Percentiles rank a stretch among this genome's conserved stretches.
Conservation (phyloP, 2,797 vertebrate genomes). For the Cichlasoma orientale region DNA sequence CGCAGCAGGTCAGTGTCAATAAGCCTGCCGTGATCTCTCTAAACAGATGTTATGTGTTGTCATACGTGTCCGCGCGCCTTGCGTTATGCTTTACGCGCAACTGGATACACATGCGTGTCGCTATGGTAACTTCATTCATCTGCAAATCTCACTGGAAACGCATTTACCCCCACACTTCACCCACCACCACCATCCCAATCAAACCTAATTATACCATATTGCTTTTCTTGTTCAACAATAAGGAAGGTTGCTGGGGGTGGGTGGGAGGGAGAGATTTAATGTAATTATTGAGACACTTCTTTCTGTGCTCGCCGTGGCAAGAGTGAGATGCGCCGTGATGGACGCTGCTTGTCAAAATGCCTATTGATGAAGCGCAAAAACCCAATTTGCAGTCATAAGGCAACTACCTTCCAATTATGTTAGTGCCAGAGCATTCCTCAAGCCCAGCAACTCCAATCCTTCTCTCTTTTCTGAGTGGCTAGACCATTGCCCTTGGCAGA, state of each 20-base stretch:
- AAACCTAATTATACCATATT: conserved; percentile 98
- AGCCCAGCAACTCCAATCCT: conserved; percentile 86
- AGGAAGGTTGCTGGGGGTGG: conserved; percentile 85
- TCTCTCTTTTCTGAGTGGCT: conserved; percentile 80
- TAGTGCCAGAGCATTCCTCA: conserved; percentile 85
- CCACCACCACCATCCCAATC: conserved; percentile 82
- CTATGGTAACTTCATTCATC: conserved; percentile 96
- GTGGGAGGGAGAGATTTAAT: conserved; percentile 79
- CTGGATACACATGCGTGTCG: conserved; percentile 87
- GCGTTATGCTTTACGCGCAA: conserved; percentile 89
- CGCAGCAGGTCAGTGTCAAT: conserved; percentile 87
- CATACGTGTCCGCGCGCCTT: conserved; percentile 79
- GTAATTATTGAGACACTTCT: conserved; percentile 94
- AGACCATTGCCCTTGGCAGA: conserved; percentile 81
- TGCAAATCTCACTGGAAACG: conserved; percentile 92
- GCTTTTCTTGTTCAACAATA: conserved; percentile 97
- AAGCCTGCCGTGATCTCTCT: conserved; percentile 82
- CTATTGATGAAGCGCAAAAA: conserved; percentile 92
- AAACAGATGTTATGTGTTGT: conserved; percentile 91
- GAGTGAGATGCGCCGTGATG: conserved; percentile 88
- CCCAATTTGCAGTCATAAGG: conserved; percentile 94
- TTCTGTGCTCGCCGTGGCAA: conserved; percentile 82
- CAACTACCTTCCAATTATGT: conserved; percentile 89
- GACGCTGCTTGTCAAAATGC: conserved; percentile 93
- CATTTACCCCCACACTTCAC: conserved; percentile 61